These are phyloP conservation scores for Carcharodon carcharias DNA, from an alignment of 2,797 vertebrate genomes.

Conservation along the genomic window DNA sequence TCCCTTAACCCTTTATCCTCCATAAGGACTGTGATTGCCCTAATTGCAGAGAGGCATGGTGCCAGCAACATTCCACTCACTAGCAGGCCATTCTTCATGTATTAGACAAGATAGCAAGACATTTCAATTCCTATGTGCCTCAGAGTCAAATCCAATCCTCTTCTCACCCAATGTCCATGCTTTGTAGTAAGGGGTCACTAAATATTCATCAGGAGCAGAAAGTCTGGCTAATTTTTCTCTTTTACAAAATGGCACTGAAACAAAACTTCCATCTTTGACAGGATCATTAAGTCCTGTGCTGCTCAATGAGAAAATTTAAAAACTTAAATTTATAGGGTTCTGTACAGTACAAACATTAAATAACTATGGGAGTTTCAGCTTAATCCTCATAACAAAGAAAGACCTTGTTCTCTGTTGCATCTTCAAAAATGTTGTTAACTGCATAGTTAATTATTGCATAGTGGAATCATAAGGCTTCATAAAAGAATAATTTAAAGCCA, in stretches of 20 bases:
- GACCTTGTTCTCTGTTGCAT: neutral
- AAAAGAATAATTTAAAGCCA: neutral
- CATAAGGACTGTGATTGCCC: neutral
- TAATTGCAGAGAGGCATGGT: neutral
- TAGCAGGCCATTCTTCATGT: neutral
- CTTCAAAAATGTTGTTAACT: neutral
- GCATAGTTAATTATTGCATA: neutral
- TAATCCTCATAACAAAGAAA: neutral
- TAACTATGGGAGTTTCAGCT: neutral
- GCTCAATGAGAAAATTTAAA: neutral
- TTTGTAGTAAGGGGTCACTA: neutral
- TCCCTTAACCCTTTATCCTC: neutral
- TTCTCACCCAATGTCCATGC: neutral
- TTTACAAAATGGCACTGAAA: neutral
- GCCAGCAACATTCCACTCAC: neutral
- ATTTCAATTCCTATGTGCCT: neutral
- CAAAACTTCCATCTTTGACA: neutral
- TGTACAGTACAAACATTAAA: neutral
- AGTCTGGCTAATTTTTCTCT: neutral
- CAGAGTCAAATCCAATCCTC: neutral
- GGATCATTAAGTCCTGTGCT: neutral
- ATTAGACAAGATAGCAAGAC: neutral
- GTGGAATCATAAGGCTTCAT: neutral
- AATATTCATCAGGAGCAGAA: neutral
- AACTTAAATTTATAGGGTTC: neutral